phyloP scores from a whole-genome alignment of 2,113 vertebrate genomes.

The Ptyas mucosa region DNA sequence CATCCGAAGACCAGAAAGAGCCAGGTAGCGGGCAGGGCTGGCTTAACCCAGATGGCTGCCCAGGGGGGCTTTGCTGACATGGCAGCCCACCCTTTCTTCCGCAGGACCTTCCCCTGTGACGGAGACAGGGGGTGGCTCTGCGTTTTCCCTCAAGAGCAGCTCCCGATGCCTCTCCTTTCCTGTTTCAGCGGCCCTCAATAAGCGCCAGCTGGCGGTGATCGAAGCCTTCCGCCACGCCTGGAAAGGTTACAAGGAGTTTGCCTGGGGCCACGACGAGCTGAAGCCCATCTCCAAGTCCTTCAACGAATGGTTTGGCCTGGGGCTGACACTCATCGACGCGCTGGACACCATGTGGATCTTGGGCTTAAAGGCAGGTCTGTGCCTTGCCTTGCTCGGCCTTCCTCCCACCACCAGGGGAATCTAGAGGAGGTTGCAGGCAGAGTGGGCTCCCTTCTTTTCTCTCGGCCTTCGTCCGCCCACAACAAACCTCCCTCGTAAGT shows the following conservation, averaged over 20 bases:
- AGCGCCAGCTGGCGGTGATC: constrained; percentile 78
- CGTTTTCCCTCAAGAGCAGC: not conserved
- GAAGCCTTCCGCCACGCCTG: constrained; percentile 91
- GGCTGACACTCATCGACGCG: constrained; percentile 88
- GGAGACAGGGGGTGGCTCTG: not conserved
- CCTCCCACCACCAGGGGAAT: too few relatives aligned
- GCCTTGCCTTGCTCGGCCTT: fast-evolving
- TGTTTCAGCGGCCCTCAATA: constrained; percentile 52
- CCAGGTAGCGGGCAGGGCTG: constrained; percentile 64
- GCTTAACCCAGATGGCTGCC: too few relatives aligned
- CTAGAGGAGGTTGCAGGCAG: not conserved
- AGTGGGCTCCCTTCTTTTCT: not conserved
- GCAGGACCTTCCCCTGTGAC: not conserved
- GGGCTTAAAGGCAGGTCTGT: constrained; percentile 85
- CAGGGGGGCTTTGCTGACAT: not conserved
- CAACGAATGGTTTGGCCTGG: constrained; percentile 93
- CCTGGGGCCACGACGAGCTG: constrained; percentile 96
- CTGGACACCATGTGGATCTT: constrained; percentile 98
- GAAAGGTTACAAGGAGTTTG: constrained; percentile 86
- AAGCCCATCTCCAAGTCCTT: constrained; percentile 90
- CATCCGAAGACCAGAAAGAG: constrained; percentile 41
- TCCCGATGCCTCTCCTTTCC: not conserved
- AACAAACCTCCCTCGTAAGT: not conserved
- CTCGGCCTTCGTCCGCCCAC: not conserved
- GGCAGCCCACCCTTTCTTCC: not conserved